These are phyloP conservation scores for Chiropotes sagulatus DNA, from an alignment of 2,797 vertebrate species.

Conservation along the genomic window DNA sequence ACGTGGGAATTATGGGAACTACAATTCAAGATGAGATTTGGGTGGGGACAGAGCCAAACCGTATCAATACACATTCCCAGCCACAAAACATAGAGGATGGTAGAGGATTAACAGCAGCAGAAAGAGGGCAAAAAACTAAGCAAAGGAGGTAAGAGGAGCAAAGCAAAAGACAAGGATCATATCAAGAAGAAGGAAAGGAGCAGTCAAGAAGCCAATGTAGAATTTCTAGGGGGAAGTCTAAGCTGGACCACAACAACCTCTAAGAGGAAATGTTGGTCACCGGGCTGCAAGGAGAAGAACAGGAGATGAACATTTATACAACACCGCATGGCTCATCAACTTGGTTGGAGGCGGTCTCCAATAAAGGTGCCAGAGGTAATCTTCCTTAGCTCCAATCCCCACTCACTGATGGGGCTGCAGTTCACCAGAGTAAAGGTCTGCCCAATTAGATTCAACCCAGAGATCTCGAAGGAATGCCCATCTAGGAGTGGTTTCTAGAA, in stretches of 20 bases:
- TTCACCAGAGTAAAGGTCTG: background rate
- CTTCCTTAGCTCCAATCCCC: background rate
- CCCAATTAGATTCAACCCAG: background rate
- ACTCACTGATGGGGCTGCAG: background rate
- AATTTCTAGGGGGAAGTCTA: background rate
- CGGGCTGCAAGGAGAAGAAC: background rate
- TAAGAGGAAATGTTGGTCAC: background rate
- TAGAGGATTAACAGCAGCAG: background rate
- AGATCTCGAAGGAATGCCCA: background rate
- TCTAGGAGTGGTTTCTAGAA: background rate
- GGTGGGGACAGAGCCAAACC: too few relatives aligned
- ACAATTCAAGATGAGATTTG: too few relatives aligned
- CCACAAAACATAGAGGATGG: background rate
- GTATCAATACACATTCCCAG: background rate
- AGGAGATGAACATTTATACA: background rate
- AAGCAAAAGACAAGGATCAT: background rate
- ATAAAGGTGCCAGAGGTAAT: background rate
- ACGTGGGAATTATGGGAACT: too few relatives aligned
- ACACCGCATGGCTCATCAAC: background rate
- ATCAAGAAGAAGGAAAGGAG: background rate
- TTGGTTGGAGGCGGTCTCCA: background rate
- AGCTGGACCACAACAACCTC: background rate
- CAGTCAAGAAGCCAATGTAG: background rate
- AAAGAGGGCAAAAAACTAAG: background rate
- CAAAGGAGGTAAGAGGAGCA: background rate